A percentile compares a stretch with the other conserved stretches of the same genome.
These are phyloP conservation scores for Patella caerulea DNA, from an alignment of 2,888 invertebrate genomes.

Conservation along the genomic window DNA sequence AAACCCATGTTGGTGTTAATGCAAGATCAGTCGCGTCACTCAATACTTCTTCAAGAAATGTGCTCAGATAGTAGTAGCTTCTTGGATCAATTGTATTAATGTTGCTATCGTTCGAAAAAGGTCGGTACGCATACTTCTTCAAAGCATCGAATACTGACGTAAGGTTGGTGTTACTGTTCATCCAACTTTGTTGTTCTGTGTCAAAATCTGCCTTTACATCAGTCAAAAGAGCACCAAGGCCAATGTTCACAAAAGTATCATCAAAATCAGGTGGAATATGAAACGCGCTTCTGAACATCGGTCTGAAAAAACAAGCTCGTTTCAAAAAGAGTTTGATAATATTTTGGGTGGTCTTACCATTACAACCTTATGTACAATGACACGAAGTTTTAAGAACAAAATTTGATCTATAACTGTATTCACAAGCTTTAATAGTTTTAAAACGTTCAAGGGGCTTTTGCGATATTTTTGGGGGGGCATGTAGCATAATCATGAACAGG, in stretches of 20 bases:
- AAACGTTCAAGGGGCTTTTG: too few species aligned
- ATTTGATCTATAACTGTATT: too few species aligned
- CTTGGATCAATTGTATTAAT: slow-evolving; percentile 59
- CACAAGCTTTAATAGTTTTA: too few species aligned
- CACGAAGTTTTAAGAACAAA: too few species aligned
- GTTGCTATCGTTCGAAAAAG: slow-evolving; percentile 45
- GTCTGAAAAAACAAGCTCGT: slow-evolving; percentile 30
- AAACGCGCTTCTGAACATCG: slow-evolving; percentile 45
- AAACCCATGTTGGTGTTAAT: slow-evolving; percentile 63
- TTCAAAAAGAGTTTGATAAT: too few species aligned
- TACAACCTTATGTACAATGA: too few species aligned
- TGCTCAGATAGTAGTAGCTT: slow-evolving; percentile 59
- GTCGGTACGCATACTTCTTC: slow-evolving; percentile 60
- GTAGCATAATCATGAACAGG: too few species aligned
- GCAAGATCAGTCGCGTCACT: slow-evolving; percentile 47
- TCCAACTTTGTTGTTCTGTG: slow-evolving; percentile 50
- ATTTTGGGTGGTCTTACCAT: too few species aligned
- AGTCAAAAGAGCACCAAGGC: slow-evolving; percentile 56
- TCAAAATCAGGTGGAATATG: slow-evolving; percentile 66
- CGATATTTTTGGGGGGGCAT: too few species aligned
- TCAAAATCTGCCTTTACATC: slow-evolving; percentile 50
- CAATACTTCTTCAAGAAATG: slow-evolving; percentile 52
- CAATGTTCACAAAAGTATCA: slow-evolving; percentile 65
- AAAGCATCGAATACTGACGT: slow-evolving; percentile 57
- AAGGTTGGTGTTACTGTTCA: slow-evolving; percentile 53